Evolutionary conservation across 2,888 invertebrate genomes (phyloP).

Genomic region (Leptarthrus brevirostris): DNA sequence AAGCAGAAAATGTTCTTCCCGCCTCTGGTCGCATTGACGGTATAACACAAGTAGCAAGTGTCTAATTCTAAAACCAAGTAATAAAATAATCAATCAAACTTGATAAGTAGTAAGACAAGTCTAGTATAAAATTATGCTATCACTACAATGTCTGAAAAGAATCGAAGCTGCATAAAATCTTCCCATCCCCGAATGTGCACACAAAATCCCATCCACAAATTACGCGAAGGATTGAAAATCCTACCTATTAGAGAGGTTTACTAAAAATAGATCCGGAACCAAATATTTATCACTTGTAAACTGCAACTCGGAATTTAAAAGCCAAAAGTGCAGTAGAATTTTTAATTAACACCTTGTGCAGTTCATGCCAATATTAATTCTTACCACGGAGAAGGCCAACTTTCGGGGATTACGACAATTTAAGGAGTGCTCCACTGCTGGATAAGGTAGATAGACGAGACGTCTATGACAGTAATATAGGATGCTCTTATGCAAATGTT

Average conservation of each 20-base stretch:
- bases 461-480: constrained; percentile 18
- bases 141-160: no score
- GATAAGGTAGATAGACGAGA: constrained; percentile 27
- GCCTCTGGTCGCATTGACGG: no score
- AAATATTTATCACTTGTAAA: constrained; percentile 14
- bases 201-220: no score
- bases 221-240: no score
- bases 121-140: no score
- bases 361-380: constrained; percentile 22
- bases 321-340: constrained; percentile 11
- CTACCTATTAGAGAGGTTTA: background rate
- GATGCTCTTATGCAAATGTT: constrained; percentile 41
- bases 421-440: constrained; percentile 4
- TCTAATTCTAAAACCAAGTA: no score
- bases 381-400: constrained; percentile 14
- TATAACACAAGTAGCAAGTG: no score
- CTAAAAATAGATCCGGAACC: constrained; percentile 15
- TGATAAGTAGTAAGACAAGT: no score
- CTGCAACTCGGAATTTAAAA: constrained; percentile 10
- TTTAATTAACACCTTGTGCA: constrained; percentile 28
- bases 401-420: constrained; percentile 27
- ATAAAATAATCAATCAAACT: no score
- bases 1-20: no score
- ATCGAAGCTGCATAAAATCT: no score
- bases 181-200: no score